phyloP scores from a whole-genome alignment of 2,113 vertebrate genomes.

The Nicator chloris region DNA sequence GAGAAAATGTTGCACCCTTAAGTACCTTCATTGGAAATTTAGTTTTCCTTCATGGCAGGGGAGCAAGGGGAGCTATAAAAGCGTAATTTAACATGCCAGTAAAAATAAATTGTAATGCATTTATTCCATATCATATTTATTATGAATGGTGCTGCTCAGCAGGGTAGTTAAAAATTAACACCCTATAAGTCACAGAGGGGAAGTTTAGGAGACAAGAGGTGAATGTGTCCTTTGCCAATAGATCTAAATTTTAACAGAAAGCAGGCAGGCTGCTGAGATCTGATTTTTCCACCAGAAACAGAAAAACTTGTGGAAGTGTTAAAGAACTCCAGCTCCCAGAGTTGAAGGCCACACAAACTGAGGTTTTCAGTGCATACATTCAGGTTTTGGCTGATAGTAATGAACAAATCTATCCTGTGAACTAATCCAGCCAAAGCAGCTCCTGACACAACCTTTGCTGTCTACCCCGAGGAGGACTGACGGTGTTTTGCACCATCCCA shows the following conservation, averaged over 20 bases:
- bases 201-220: constrained; percentile 31
- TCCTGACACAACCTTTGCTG: background rate
- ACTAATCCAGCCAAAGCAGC: background rate
- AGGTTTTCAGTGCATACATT: background rate
- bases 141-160: constrained; percentile 28
- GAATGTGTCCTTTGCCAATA: constrained; percentile 9
- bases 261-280: background rate
- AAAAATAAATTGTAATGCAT: constrained; percentile 40
- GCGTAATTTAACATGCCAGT: constrained; percentile 15
- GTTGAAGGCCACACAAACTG: background rate
- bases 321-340: background rate
- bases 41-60: background rate
- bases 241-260: background rate
- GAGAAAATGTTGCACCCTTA: constrained; percentile 16
- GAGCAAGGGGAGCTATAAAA: constrained; percentile 28
- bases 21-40: background rate
- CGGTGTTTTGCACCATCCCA: background rate
- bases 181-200: background rate
- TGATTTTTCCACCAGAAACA: background rate
- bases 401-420: background rate
- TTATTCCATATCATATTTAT: constrained; percentile 57
- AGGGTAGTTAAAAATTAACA: constrained; percentile 51
- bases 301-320: background rate
- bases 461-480: background rate
- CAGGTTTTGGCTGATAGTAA: background rate